Evolutionary conservation across 2,797 vertebrate genomes (phyloP).

Genomic region (Pseudochirops corinnae): DNA sequence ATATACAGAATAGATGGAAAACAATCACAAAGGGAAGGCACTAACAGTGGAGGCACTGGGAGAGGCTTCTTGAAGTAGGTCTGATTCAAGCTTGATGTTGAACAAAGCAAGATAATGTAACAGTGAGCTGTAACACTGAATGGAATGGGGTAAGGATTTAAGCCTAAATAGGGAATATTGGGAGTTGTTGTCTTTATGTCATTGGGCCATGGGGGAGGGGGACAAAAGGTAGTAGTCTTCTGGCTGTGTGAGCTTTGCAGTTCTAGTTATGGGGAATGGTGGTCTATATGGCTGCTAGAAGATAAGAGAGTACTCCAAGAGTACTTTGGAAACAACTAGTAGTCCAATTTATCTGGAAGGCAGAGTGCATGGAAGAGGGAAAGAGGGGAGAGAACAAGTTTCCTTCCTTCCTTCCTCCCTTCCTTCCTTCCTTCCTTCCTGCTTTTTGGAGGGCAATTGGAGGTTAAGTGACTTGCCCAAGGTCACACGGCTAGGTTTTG

Average conservation of each 20-base stretch:
- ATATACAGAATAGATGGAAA: background rate
- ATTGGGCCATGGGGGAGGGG: background rate
- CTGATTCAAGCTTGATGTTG: background rate
- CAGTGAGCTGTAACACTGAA: background rate
- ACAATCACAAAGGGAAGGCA: background rate
- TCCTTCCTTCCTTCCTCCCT: too few relatives aligned
- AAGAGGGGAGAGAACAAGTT: background rate
- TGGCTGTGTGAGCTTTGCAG: background rate
- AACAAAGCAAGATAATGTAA: background rate
- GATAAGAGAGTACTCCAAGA: background rate
- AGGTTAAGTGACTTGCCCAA: too few relatives aligned
- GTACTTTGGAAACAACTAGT: background rate
- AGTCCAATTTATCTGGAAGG: background rate
- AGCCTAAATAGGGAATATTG: background rate
- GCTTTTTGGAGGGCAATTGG: too few relatives aligned
- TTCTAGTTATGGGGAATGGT: background rate
- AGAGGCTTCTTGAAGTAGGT: background rate
- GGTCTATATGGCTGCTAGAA: background rate
- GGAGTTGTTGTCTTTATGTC: background rate
- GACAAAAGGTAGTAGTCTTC: background rate
- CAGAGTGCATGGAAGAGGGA: background rate
- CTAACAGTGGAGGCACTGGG: background rate
- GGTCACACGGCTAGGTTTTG: too few relatives aligned
- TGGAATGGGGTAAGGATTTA: background rate
- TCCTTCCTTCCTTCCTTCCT: too few relatives aligned